Conservation (phyloP, 37 sponge, comb jelly and placozoan species). For the Petrosia ficiformis region DNA sequence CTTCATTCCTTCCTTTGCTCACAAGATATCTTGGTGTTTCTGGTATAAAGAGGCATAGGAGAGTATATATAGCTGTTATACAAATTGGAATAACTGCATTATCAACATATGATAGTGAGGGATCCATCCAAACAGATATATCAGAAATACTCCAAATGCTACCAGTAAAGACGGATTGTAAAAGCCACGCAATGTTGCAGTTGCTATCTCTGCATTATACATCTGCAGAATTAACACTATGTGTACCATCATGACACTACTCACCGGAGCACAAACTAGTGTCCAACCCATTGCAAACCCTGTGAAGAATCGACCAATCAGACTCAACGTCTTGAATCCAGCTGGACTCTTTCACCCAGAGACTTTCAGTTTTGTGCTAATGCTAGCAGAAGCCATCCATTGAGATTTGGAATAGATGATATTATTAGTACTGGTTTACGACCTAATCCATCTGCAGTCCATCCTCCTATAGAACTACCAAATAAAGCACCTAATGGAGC, state of each 20-base stretch:
- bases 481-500: not conserved
- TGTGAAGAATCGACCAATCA: constrained; percentile 50
- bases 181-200: constrained; percentile 41
- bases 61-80: not conserved
- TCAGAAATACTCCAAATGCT: constrained; percentile 23
- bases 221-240: too few species aligned
- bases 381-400: not conserved
- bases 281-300: constrained; percentile 69
- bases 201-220: constrained; percentile 49
- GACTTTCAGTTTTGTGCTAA: not conserved
- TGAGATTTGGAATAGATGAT: not conserved
- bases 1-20: not conserved
- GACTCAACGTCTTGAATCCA: constrained; percentile 27
- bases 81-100: constrained; percentile 14
- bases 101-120: constrained; percentile 23
- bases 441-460: not conserved
- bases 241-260: too few species aligned
- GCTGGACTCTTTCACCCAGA: too few species aligned
- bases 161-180: constrained; percentile 27
- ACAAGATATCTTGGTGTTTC: not conserved
- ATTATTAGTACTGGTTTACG: not conserved
- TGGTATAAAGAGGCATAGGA: not conserved
- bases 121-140: constrained; percentile 21
- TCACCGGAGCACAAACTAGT: constrained; percentile 58
- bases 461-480: not conserved